phyloP scores from a whole-genome alignment of 2,113 vertebrate species.

The Phocoena phocoena region DNA sequence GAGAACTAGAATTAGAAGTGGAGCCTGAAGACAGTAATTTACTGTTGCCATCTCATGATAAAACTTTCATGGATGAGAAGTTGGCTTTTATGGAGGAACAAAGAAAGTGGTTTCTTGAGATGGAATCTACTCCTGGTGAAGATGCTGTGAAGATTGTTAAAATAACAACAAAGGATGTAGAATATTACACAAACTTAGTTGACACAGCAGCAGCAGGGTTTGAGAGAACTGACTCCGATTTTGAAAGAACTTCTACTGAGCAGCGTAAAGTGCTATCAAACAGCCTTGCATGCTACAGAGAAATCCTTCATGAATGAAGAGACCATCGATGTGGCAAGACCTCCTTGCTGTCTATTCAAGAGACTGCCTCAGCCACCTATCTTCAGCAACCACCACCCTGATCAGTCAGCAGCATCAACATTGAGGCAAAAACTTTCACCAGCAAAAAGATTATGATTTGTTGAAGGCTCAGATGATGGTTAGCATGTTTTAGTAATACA shows the following conservation, averaged over 20 bases:
- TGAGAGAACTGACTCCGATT: not conserved
- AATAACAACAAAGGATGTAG: not conserved
- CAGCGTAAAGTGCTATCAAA: not conserved
- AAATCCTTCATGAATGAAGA: not conserved
- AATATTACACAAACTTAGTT: not conserved
- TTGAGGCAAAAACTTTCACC: not conserved
- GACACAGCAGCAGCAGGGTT: not conserved
- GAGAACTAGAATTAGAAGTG: not conserved
- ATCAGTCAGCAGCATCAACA: not conserved
- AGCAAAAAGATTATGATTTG: not conserved
- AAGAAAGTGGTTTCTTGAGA: not conserved
- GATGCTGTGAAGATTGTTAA: not conserved
- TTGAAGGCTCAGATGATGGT: not conserved
- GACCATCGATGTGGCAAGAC: not conserved
- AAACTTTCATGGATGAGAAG: not conserved
- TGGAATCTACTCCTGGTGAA: not conserved
- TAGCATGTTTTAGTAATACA: not conserved
- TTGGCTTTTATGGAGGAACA: not conserved
- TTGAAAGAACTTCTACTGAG: not conserved
- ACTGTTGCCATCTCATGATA: not conserved
- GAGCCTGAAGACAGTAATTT: not conserved
- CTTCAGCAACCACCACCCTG: not conserved
- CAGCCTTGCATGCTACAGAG: not conserved
- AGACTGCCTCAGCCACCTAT: not conserved
- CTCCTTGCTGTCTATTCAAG: not conserved